Evolutionary conservation across 2,113 vertebrate genomes (phyloP).

Genomic region (Panurus biarmicus): DNA sequence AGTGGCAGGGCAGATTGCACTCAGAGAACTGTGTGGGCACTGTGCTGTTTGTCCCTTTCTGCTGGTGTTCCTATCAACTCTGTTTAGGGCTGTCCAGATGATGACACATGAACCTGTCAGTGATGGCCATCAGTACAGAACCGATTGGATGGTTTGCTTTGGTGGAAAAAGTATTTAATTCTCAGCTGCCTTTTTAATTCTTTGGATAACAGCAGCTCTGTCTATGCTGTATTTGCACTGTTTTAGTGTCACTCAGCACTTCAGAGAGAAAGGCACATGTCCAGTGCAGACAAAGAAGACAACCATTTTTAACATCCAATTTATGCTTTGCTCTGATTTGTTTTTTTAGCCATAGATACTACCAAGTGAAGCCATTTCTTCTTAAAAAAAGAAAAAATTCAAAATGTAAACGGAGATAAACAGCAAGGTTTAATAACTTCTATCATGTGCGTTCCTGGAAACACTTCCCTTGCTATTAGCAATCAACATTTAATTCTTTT

Average conservation of each 20-base stretch:
- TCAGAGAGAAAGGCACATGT: neutral
- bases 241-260: neutral
- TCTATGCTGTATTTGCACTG: neutral
- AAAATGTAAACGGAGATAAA: neutral
- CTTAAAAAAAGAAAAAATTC: no score
- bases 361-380: neutral
- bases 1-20: neutral
- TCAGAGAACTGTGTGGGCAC: no score
- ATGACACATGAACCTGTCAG: neutral
- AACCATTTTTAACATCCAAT: neutral
- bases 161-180: neutral
- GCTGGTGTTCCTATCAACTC: neutral
- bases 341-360: neutral
- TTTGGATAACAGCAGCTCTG: neutral
- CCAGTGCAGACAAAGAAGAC: neutral
- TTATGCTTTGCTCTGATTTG: neutral
- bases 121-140: neutral
- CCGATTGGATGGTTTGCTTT: neutral
- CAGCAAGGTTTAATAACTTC: neutral
- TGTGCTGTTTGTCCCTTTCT: neutral
- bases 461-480: neutral
- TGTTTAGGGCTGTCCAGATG: neutral
- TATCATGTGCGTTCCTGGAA: neutral
- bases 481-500: neutral
- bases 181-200: neutral